Evolutionary conservation across 2,888 invertebrate genomes (phyloP).

Genomic region (Rambutsinella grinnellia): DNA sequence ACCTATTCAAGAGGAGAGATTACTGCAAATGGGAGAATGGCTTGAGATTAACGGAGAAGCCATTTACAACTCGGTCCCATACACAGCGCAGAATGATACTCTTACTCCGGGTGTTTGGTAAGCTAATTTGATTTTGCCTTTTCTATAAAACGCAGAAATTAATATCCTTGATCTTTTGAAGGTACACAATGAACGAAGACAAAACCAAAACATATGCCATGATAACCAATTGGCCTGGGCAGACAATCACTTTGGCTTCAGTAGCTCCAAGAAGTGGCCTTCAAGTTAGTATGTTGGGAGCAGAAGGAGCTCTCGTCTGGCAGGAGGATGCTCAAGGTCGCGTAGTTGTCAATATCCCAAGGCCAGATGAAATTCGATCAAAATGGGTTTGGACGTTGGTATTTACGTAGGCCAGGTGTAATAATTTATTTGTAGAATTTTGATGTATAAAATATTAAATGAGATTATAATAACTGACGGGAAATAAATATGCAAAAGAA

Average conservation of each 20-base stretch:
- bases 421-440: too few relatives aligned
- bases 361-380: slow-evolving; percentile 3
- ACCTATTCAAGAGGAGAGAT: slow-evolving; percentile 68
- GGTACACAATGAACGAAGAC: slow-evolving; percentile 17
- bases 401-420: too few relatives aligned
- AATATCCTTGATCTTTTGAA: neutral
- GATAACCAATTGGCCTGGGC: slow-evolving; percentile 11
- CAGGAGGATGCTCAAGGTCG: neutral
- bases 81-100: slow-evolving; percentile 84
- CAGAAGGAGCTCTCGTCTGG: neutral
- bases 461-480: too few relatives aligned
- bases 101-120: slow-evolving; percentile 79
- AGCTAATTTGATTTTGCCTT: neutral
- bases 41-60: slow-evolving; percentile 69
- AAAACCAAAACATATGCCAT: slow-evolving; percentile 15
- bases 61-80: slow-evolving; percentile 69
- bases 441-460: too few relatives aligned
- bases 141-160: neutral
- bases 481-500: too few relatives aligned
- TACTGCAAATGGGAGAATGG: slow-evolving; percentile 69
- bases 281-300: slow-evolving; percentile 7
- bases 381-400: slow-evolving; percentile 36
- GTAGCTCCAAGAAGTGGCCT: neutral
- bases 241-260: neutral
- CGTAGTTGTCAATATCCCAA: neutral